phyloP scores from a whole-genome alignment of 2,888 invertebrate species.

The Pegoplata infirma region DNA sequence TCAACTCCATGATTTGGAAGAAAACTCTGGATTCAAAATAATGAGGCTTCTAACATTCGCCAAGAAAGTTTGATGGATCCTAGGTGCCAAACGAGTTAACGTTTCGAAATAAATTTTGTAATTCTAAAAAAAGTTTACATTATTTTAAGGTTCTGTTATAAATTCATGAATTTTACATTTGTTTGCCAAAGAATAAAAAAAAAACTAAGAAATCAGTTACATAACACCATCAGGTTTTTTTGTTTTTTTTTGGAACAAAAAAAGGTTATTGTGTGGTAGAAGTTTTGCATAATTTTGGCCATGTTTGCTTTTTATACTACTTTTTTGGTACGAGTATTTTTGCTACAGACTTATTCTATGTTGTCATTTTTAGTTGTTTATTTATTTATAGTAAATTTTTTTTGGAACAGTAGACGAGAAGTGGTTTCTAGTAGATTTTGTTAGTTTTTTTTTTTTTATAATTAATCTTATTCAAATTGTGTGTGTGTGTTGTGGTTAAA shows the following conservation, averaged over 20 bases:
- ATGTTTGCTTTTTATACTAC: not conserved
- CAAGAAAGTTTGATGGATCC: no score
- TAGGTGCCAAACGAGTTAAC: no score
- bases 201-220: not conserved
- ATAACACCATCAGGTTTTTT: not conserved
- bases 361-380: not conserved
- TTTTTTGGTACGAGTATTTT: not conserved
- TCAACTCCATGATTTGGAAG: no score
- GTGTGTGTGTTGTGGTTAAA: not conserved
- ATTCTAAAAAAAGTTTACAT: no score
- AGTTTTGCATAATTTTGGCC: not conserved
- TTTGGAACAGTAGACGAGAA: no score
- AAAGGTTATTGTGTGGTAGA: not conserved
- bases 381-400: not conserved
- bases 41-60: no score
- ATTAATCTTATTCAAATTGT: not conserved
- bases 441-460: not conserved
- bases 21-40: no score
- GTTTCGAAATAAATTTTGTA: no score
- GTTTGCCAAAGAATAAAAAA: no score
- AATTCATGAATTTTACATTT: no score
- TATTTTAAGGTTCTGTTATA: no score
- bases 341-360: not conserved
- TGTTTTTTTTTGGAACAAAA: no score
- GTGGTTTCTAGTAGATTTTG: not conserved